Evolutionary conservation across 2,797 vertebrate species (phyloP).

Genomic region (Myotis pilosus): DNA sequence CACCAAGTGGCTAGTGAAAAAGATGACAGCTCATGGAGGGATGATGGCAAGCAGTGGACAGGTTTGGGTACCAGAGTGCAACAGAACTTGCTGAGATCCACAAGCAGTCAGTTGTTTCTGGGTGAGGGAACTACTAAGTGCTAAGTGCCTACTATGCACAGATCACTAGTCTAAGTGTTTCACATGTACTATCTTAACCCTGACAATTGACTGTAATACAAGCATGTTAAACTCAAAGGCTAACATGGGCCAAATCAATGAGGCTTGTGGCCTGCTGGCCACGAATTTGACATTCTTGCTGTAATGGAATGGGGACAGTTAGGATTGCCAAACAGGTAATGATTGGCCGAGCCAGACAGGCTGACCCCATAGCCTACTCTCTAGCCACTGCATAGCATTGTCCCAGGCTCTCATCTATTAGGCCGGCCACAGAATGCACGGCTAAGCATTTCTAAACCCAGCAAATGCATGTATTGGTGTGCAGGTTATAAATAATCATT

Average conservation of each 20-base stretch:
- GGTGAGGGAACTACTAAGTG: not conserved
- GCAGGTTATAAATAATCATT: constrained; percentile 66
- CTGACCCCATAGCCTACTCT: not conserved
- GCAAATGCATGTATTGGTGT: not conserved
- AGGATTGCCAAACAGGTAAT: not conserved
- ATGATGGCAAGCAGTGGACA: not conserved
- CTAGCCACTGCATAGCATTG: not conserved
- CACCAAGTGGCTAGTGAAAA: not conserved
- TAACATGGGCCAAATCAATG: too few species aligned
- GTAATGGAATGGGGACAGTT: not conserved
- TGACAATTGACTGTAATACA: not conserved
- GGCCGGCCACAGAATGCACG: not conserved
- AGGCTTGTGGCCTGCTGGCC: too few species aligned
- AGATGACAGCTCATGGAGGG: not conserved
- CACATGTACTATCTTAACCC: not conserved
- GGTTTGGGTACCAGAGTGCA: not conserved
- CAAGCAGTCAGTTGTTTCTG: not conserved
- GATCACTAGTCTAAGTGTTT: not conserved
- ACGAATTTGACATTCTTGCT: too few species aligned
- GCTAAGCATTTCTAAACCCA: not conserved
- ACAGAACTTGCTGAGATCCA: not conserved
- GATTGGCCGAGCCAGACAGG: not conserved
- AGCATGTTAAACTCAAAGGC: too few species aligned
- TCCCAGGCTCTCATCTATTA: not conserved
- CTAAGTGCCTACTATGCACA: not conserved